Percentiles rank a stretch among this genome's conserved stretches.
Conservation (phyloP, 2,888 invertebrate genomes). For the Acholoe squamosa region DNA sequence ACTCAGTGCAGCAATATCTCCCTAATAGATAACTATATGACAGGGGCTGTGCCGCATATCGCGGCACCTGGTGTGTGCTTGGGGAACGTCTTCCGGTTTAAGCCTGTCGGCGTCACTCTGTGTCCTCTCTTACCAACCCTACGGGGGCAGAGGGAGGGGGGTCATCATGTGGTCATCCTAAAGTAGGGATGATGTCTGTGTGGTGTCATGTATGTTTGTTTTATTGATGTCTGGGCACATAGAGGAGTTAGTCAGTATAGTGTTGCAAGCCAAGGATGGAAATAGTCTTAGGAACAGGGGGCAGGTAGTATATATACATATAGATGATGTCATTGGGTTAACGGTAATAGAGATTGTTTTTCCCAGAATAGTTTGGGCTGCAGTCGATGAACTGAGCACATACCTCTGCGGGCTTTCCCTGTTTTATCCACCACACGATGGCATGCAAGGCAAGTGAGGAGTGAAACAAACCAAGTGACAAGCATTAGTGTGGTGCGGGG, state of each 20-base stretch:
- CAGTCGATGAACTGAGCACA: slow-evolving; percentile 62
- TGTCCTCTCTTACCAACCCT: slow-evolving; percentile 56
- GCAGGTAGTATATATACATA: background rate
- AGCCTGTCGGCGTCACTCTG: slow-evolving; percentile 61
- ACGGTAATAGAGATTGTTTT: slow-evolving; percentile 20
- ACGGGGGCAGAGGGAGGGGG: slow-evolving; percentile 47
- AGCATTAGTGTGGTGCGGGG: slow-evolving; percentile 61
- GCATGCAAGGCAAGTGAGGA: slow-evolving; percentile 66
- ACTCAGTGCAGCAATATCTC: slow-evolving; percentile 47
- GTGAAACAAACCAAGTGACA: slow-evolving; percentile 62
- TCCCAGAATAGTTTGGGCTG: slow-evolving; percentile 52
- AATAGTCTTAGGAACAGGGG: background rate
- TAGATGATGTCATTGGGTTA: background rate
- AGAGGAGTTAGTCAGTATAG: slow-evolving; percentile 54
- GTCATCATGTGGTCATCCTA: slow-evolving; percentile 36
- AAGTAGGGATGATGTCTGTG: slow-evolving; percentile 57
- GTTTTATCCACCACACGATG: slow-evolving; percentile 62
- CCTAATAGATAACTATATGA: slow-evolving; percentile 42
- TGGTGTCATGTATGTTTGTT: background rate
- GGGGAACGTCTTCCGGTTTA: slow-evolving; percentile 50
- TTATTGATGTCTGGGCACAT: slow-evolving; percentile 43
- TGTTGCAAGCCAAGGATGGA: background rate
- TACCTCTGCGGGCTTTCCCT: slow-evolving; percentile 65
- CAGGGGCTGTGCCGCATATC: background rate
- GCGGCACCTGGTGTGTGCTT: slow-evolving; percentile 46